phyloP scores from a whole-genome alignment of 2,888 invertebrate genomes.

The Parnassius apollo region DNA sequence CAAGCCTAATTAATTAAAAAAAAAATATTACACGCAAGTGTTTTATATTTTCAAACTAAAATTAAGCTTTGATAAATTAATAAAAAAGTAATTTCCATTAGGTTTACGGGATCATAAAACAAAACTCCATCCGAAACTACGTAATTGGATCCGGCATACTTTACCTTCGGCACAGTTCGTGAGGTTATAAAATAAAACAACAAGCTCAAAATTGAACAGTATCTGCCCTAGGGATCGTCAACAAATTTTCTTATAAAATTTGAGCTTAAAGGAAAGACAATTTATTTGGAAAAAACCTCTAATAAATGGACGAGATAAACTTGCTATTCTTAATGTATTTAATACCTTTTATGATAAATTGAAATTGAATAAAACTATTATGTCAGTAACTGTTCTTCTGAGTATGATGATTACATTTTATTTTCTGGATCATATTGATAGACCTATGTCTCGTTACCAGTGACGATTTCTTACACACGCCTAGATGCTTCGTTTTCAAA shows the following conservation, averaged over 20 bases:
- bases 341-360: too few relatives aligned
- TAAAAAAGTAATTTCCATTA: conserved; percentile 16
- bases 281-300: background rate
- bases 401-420: too few relatives aligned
- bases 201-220: conserved; percentile 20
- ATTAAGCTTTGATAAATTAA: conserved; percentile 1
- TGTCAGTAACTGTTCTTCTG: too few relatives aligned
- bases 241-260: conserved; percentile 4
- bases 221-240: conserved; percentile 2
- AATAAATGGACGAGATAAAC: too few relatives aligned
- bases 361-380: too few relatives aligned
- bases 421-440: too few relatives aligned
- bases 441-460: too few relatives aligned
- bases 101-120: conserved; percentile 16
- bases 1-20: too few relatives aligned
- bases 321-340: too few relatives aligned
- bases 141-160: conserved; percentile 15
- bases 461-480: too few relatives aligned
- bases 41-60: background rate
- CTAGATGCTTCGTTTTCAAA: too few relatives aligned
- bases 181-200: conserved; percentile 22
- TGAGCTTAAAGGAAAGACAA: background rate
- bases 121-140: conserved; percentile 16
- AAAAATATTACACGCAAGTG: too few relatives aligned
- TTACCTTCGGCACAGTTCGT: conserved; percentile 18